Evolutionary conservation across 1,140 invertebrate species (phyloP), one percentile per base, ranked within the genome.

Genomic region (Panagrolaimus sp.): DNA sequence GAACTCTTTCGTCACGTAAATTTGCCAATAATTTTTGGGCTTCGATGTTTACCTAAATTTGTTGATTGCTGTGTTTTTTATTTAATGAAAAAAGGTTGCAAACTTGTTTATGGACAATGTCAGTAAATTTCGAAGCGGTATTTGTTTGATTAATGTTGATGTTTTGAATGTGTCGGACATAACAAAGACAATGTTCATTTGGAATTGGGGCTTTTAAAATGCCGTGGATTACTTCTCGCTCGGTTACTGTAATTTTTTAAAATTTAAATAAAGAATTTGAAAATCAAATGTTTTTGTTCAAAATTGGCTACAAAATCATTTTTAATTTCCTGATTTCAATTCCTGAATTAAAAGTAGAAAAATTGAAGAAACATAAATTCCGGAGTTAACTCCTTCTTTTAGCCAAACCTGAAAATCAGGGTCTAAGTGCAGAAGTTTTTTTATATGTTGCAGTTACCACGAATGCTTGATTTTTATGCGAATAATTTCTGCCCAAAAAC

Each of bases 171-270:
- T 94, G 93, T 58, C 95, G 87, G 3, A 96, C 89, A 82, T 96
- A 96, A 0, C 93, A 93, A n/a, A 97, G 85, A 77, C 92, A 94
- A 84, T 96, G 94, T 78, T 96, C 94, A 83, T 93, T 93, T 0
- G 93, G 94, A 77, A 96, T 94, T 78, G 92, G 91, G 0, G 96
- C 94, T 65, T 91, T 93, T 12, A 98, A 83, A 45, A 96, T 88
- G 0, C 95, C 94, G 77, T 95, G 93, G 69, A 96, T 96, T 0
- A 97, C 93, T 86, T 98, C 95, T 64, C 94, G 85, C 86, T 98
- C 95, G 0, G 95, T 98, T 12, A 98, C 95, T 95, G 83, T 64
- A 87, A 86, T 5, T 58, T 1, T n/a, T 1, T 12, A 21, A 12
- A 4, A 24, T 2, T 12, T 28, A 55, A 21, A 26, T 7, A 8